Evolutionary conservation across 2,113 vertebrate genomes (phyloP).

Genomic region (Elachura formosa): DNA sequence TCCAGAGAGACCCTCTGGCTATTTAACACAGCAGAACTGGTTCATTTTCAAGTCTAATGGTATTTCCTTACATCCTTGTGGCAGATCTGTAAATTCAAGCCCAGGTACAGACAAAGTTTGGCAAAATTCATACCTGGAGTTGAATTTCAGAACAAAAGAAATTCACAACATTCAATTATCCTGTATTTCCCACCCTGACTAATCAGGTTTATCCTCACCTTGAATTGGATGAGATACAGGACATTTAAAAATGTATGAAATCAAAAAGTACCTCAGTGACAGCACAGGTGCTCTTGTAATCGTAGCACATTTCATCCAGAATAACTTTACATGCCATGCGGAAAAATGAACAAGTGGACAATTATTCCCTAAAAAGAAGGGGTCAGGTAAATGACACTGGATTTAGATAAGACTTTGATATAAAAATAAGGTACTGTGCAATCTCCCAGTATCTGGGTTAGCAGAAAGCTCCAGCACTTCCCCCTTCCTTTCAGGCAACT

Average conservation of each 20-base stretch:
- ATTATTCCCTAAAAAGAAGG: background rate
- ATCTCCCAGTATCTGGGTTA: background rate
- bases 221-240: background rate
- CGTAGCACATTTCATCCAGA: background rate
- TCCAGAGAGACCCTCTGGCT: background rate
- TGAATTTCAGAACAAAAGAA: background rate
- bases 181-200: background rate
- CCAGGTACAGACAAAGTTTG: background rate
- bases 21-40: background rate
- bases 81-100: background rate
- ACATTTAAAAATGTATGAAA: background rate
- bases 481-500: background rate
- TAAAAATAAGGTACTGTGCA: background rate
- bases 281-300: background rate
- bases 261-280: background rate
- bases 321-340: background rate
- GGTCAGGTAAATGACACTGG: background rate
- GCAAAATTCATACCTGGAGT: background rate
- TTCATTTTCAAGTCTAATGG: background rate
- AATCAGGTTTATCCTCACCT: background rate
- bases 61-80: background rate
- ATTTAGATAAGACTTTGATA: background rate
- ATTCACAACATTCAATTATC: background rate
- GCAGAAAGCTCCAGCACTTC: background rate
- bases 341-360: background rate